Percentiles rank a stretch among this genome's conserved stretches.
phyloP scores from a whole-genome alignment of 2,888 invertebrate species.

The Lycia hirtaria region DNA sequence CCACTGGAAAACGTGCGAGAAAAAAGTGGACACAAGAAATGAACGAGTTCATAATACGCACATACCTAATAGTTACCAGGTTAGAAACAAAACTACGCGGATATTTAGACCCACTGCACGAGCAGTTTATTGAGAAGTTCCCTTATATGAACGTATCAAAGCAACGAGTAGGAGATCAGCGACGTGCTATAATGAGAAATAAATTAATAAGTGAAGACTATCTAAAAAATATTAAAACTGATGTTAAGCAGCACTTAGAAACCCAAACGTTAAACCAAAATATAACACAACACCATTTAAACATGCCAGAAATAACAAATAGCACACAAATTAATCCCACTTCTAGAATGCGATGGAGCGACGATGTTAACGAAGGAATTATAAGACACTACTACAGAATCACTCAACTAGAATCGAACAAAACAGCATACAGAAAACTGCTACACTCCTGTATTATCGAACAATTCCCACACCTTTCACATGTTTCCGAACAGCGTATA shows the following conservation, averaged over 20 bases:
- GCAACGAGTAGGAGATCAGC: neutral
- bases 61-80: neutral
- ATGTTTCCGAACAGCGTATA: no score
- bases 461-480: no score
- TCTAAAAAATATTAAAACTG: neutral
- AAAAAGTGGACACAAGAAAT: no score
- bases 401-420: neutral
- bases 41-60: no score
- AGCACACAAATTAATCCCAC: neutral
- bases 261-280: neutral
- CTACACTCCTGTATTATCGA: no score
- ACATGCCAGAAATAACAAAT: neutral
- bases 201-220: neutral
- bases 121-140: neutral
- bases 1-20: no score
- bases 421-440: neutral
- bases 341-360: neutral
- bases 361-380: neutral
- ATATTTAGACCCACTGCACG: neutral
- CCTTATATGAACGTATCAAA: neutral
- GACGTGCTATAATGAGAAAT: no score
- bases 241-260: neutral
- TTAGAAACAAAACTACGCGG: neutral
- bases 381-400: neutral
- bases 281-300: neutral